phyloP scores from a whole-genome alignment of 2,113 vertebrate species.

The Gambusia holbrooki region DNA sequence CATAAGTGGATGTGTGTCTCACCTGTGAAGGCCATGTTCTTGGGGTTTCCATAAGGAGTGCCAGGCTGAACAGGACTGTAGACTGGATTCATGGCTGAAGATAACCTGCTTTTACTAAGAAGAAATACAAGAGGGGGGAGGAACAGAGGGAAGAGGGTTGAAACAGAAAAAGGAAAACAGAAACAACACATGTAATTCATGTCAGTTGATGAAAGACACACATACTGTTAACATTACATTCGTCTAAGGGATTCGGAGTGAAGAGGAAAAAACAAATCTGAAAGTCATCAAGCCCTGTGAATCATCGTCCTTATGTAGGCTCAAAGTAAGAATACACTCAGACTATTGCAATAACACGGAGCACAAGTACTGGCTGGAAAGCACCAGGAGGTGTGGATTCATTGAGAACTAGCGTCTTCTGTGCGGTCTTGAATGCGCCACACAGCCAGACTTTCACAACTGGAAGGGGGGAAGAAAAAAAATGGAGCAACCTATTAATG shows the following conservation, averaged over 20 bases:
- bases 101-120: conserved; percentile 87
- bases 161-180: conserved; percentile 25
- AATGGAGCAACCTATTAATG: background rate
- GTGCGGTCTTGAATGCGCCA: conserved; percentile 9
- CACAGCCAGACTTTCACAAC: conserved; percentile 3
- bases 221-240: conserved; percentile 38
- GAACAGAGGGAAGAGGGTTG: conserved; percentile 15
- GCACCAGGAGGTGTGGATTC: conserved; percentile 34
- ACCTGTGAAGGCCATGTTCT: conserved; percentile 98
- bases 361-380: conserved; percentile 21
- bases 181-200: conserved; percentile 14
- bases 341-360: conserved; percentile 17
- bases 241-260: conserved; percentile 43
- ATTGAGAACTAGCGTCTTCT: conserved; percentile 21
- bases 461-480: background rate
- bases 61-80: conserved; percentile 98
- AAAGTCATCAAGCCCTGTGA: conserved; percentile 22
- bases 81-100: conserved; percentile 97
- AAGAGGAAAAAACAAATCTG: conserved; percentile 13
- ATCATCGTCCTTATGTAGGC: conserved; percentile 34
- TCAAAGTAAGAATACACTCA: conserved; percentile 35
- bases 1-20: conserved; percentile 9
- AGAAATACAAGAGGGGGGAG: conserved; percentile 38
- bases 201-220: conserved; percentile 47
- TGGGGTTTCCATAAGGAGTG: conserved; percentile 96